A percentile compares a stretch with the other conserved stretches of the same genome.
These are phyloP conservation scores for Theropithecus gelada DNA, from an alignment of 2,113 vertebrate genomes.

Conservation along the genomic window DNA sequence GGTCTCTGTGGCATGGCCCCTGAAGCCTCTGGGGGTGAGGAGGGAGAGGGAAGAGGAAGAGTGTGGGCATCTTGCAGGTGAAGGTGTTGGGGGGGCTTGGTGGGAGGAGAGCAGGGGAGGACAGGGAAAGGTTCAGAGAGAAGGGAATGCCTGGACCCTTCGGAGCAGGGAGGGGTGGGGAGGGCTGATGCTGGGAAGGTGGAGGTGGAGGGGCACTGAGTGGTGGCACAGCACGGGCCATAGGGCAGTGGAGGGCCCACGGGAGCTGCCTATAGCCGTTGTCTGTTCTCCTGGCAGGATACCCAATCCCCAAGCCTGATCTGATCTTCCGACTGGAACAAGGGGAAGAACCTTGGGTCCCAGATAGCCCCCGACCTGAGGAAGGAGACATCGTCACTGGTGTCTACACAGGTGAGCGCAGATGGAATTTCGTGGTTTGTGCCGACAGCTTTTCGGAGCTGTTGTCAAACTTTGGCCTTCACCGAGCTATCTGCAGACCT, in stretches of 20 bases:
- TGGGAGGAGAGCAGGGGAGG: not conserved
- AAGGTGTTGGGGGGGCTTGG: no score
- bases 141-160: not conserved
- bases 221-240: not conserved
- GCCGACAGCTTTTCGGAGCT: not conserved
- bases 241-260: not conserved
- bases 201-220: not conserved
- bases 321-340: slow-evolving; percentile 74
- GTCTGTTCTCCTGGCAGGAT: slow-evolving; percentile 51
- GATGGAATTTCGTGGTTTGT: fast-evolving
- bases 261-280: not conserved
- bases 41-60: no score
- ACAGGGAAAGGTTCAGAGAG: not conserved
- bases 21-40: not conserved
- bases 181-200: not conserved
- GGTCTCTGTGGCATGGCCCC: not conserved
- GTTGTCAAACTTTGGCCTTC: not conserved
- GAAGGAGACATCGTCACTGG: slow-evolving; percentile 78
- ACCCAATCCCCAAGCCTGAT: slow-evolving; percentile 77
- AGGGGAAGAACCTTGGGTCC: slow-evolving; percentile 75
- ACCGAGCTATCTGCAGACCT: not conserved
- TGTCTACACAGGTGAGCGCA: slow-evolving; percentile 74
- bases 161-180: not conserved
- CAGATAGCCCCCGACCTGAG: slow-evolving; percentile 66
- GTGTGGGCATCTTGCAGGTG: no score